Evolutionary conservation across 1,140 invertebrate species (phyloP), one percentile per base, ranked within the genome.

Genomic region (Scaptomyza montana): DNA sequence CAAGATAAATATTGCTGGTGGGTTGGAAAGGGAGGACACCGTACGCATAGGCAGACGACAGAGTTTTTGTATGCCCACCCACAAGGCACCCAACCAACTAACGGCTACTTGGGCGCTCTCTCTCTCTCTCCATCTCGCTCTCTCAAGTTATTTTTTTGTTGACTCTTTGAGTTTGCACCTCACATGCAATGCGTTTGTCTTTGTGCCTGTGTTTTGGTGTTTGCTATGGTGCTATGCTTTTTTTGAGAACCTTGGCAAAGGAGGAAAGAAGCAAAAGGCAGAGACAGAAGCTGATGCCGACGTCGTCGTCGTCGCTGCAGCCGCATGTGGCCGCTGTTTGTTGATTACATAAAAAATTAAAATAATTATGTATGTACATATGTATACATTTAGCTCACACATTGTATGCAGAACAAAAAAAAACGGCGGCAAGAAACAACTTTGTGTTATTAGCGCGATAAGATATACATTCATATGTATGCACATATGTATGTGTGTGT

Each of bases 321-420:
- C 70, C 64, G 77, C 74, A 77, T 77, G 74, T 77, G 71, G 71
- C 60, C 61, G 78, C 53, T 73, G 78, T 76, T 80, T 86, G 81
- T 76, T 82, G 78, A 87, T 87, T 86, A 86, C 72, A 86, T 87
- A 86, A 86, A 87, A 86, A 87, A 86, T 78, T 53, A 87, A 78
- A 87, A 89, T 82, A 82, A 86, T 87, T 87, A 87, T 87, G 82
- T 78, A 76, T 87, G 81, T 78, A 16, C 0, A 16, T 16, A 76
- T 80, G 33, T 57, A 82, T 64, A 62, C 54, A 72, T 59, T 54
- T 30, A 68, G 41, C 46, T 30, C 43, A 70, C 53, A 25, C 30
- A n/a, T 19, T 55, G 33, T 69, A 47, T 63, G 19, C 59, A 46
- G 51, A 59, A 39, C n/a, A 60, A 25, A 25, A 2, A 25, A 25